Percentiles rank a stretch among this genome's conserved stretches.
Conservation (phyloP, 1,140 invertebrate genomes). For the Apolygus lucorum region DNA sequence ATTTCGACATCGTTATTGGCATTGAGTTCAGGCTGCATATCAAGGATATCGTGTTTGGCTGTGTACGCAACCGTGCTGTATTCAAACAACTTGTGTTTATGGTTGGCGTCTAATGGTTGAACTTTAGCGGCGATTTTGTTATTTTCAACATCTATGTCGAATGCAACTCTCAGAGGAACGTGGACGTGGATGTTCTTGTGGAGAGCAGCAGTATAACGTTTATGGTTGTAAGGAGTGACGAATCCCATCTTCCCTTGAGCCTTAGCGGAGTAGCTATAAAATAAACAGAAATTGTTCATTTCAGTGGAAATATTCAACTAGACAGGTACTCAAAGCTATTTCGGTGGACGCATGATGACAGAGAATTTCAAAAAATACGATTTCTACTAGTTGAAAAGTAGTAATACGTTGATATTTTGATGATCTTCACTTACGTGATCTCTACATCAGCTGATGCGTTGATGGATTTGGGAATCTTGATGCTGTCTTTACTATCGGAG, state of each 20-base stretch:
- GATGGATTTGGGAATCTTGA: conserved; percentile 37
- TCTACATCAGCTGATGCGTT: conserved; percentile 42
- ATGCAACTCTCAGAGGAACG: conserved; percentile 42
- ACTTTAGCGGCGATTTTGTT: conserved; percentile 42
- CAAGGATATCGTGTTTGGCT: conserved; percentile 45
- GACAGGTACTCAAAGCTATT: too few relatives aligned
- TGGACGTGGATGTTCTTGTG: conserved; percentile 48
- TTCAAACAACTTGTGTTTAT: conserved; percentile 46
- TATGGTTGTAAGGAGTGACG: conserved; percentile 50
- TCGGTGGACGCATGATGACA: too few relatives aligned
- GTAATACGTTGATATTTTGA: not conserved
- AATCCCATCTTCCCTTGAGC: conserved; percentile 51
- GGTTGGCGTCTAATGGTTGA: conserved; percentile 41
- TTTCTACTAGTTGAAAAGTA: too few relatives aligned
- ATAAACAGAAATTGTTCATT: too few relatives aligned
- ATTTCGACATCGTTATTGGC: conserved; percentile 39
- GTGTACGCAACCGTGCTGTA: conserved; percentile 51
- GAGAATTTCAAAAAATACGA: too few relatives aligned
- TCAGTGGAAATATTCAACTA: too few relatives aligned
- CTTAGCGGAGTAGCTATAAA: conserved; percentile 41
- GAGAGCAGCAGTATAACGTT: conserved; percentile 48
- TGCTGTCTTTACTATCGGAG: conserved; percentile 30
- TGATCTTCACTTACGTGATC: conserved; percentile 38
- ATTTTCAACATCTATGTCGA: conserved; percentile 42
- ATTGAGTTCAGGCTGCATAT: conserved; percentile 41